phyloP scores from a whole-genome alignment of 2,113 vertebrate genomes.

The Aplodontia rufa region DNA sequence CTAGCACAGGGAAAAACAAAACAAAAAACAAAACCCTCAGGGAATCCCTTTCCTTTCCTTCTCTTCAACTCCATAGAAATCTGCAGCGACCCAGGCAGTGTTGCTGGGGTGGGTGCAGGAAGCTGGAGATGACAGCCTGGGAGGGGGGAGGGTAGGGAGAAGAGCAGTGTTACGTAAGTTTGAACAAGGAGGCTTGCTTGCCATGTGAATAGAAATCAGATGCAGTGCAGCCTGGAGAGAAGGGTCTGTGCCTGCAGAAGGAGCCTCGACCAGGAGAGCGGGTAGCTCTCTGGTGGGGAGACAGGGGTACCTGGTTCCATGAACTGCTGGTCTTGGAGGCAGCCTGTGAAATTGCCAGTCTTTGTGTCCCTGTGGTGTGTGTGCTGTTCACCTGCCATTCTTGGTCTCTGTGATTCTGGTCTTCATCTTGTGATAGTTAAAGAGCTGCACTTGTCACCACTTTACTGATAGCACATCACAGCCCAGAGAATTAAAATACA shows the following conservation, averaged over 20 bases:
- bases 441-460: not conserved
- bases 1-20: not conserved
- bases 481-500: not conserved
- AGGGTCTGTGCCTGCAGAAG: not conserved
- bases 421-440: not conserved
- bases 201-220: constrained; percentile 44
- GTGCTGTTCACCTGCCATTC: not conserved
- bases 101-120: not conserved
- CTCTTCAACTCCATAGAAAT: not conserved
- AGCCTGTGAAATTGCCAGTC: not conserved
- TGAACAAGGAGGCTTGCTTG: constrained; percentile 33
- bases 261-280: not conserved
- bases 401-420: not conserved
- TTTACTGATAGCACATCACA: no score
- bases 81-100: not conserved
- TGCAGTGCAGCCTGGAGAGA: not conserved
- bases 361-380: not conserved
- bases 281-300: not conserved
- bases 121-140: not conserved
- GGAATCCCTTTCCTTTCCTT: not conserved
- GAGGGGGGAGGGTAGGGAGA: not conserved
- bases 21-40: no score
- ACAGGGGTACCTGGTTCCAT: not conserved
- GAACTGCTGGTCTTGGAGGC: not conserved
- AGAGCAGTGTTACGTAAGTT: constrained; percentile 51